phyloP scores from a whole-genome alignment of 2,113 vertebrate species.

The Telmatochromis sp. region DNA sequence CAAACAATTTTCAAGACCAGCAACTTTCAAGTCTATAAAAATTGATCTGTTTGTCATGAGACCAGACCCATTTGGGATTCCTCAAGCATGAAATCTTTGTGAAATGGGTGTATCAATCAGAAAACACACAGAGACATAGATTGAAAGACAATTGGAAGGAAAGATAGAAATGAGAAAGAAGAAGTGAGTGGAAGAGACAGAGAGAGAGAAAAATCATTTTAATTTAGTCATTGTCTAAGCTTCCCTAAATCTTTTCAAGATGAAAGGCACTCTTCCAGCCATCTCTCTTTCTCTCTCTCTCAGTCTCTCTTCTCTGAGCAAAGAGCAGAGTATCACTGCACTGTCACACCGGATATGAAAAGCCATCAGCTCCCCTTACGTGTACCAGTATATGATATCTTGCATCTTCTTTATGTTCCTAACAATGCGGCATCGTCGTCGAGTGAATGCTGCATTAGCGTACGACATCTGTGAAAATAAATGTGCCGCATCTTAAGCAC shows the following conservation, averaged over 20 bases:
- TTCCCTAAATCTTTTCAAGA: constrained; percentile 32
- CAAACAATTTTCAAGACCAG: constrained; percentile 76
- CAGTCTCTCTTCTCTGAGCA: neutral
- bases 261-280: neutral
- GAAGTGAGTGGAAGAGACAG: neutral
- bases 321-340: neutral
- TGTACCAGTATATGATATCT: neutral
- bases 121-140: constrained; percentile 57
- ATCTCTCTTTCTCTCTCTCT: neutral
- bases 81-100: constrained; percentile 72
- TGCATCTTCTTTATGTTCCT: constrained; percentile 8
- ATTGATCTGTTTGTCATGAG: constrained; percentile 79
- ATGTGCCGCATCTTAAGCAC: neutral
- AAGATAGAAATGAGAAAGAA: constrained; percentile 10
- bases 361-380: neutral
- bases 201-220: constrained; percentile 21
- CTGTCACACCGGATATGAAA: constrained; percentile 24
- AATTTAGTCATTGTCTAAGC: constrained; percentile 62
- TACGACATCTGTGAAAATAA: neutral
- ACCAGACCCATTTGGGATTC: constrained; percentile 69
- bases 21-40: constrained; percentile 78
- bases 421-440: neutral
- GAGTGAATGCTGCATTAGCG: neutral
- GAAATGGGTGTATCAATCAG: constrained; percentile 77
- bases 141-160: constrained; percentile 52